Percentiles rank a stretch among this genome's conserved stretches.
phyloP scores from a whole-genome alignment of 23 tunicate genomes.

The Clavelina lepadiformis region DNA sequence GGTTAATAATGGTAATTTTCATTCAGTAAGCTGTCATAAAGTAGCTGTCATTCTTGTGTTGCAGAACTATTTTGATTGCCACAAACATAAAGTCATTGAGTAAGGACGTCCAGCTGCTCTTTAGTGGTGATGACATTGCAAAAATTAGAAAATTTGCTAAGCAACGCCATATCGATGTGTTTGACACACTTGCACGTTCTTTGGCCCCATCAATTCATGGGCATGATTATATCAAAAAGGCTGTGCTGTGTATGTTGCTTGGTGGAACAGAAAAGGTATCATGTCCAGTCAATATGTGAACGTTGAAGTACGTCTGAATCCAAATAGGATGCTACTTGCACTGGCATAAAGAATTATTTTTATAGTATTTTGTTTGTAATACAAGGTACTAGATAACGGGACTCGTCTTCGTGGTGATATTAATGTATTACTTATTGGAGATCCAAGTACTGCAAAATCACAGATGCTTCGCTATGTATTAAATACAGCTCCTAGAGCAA shows the following conservation, averaged over 20 bases:
- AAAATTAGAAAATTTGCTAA: constrained; percentile 82
- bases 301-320: neutral
- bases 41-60: neutral
- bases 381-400: constrained; percentile 81
- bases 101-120: constrained; percentile 77
- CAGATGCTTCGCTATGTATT: constrained; percentile 94
- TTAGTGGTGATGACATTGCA: constrained; percentile 61
- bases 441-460: constrained; percentile 95
- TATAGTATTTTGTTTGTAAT: too few relatives aligned
- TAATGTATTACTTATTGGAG: constrained; percentile 86
- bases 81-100: constrained; percentile 81
- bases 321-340: neutral
- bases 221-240: constrained; percentile 89
- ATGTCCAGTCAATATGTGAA: neutral
- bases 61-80: constrained; percentile 82
- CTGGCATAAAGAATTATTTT: neutral
- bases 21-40: neutral
- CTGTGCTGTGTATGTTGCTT: constrained; percentile 86
- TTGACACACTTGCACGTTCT: constrained; percentile 80
- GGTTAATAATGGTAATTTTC: neutral
- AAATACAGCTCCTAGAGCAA: constrained; percentile 91
- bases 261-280: constrained; percentile 92
- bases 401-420: constrained; percentile 97
- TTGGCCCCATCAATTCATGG: constrained; percentile 97
- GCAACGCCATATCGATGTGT: constrained; percentile 52